Evolutionary conservation across 1,140 invertebrate genomes (phyloP).

Genomic region (Plutomurus gul): DNA sequence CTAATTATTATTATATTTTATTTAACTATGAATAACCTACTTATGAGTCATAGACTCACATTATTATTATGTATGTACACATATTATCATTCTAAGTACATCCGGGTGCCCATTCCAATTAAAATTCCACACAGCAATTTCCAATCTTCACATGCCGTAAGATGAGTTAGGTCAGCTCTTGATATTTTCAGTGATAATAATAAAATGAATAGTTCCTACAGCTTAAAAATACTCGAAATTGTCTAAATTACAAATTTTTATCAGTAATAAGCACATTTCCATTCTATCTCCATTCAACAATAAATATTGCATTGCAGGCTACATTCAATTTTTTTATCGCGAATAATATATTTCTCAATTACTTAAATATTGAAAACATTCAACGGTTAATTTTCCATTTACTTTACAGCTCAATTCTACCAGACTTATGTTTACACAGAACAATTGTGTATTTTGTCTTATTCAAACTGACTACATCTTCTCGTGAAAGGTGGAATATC

Average conservation of each 20-base stretch:
- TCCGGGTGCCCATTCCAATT: conserved; percentile 1
- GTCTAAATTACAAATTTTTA: background rate
- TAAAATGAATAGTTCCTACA: background rate
- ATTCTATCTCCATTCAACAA: too few species aligned
- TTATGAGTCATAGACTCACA: background rate
- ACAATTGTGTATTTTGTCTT: background rate
- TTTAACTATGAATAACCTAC: background rate
- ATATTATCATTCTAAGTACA: background rate
- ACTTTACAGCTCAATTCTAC: background rate
- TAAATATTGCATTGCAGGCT: conserved; percentile 11
- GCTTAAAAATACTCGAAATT: background rate
- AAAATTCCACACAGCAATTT: background rate
- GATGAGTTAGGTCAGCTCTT: too few species aligned
- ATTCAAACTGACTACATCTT: too few species aligned
- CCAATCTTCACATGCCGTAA: background rate
- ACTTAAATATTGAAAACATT: background rate
- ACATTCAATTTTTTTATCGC: background rate
- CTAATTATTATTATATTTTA: background rate
- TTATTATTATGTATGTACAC: background rate
- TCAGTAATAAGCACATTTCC: background rate
- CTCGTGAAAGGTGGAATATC: too few species aligned
- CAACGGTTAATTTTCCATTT: background rate
- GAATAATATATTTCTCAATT: background rate
- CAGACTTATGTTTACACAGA: background rate
- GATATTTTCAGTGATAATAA: background rate